A percentile compares a stretch with the other conserved stretches of the same genome.
phyloP scores from a whole-genome alignment of 2,888 invertebrate genomes.

The Rotaria sp. region DNA sequence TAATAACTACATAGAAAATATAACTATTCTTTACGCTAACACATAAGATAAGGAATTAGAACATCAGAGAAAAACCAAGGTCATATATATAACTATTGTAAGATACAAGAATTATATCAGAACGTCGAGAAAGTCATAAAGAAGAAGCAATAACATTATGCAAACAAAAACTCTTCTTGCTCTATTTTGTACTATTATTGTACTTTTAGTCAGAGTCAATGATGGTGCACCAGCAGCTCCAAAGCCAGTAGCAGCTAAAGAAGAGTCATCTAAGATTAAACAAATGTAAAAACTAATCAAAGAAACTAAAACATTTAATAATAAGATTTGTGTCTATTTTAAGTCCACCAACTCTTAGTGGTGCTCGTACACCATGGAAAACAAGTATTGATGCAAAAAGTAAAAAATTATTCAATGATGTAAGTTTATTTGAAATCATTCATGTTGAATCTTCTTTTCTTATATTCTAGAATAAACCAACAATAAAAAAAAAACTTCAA shows the following conservation, averaged over 20 bases:
- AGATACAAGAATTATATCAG: neutral
- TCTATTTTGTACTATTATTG: neutral
- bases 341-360: neutral
- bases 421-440: no score
- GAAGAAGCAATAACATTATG: neutral
- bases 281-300: neutral
- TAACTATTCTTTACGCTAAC: no score
- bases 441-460: no score
- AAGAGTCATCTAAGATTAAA: neutral
- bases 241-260: neutral
- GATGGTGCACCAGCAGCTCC: neutral
- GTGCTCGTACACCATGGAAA: neutral
- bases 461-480: no score
- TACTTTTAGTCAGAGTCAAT: neutral
- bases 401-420: neutral
- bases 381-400: neutral
- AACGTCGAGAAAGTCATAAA: neutral
- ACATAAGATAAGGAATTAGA: no score
- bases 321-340: neutral
- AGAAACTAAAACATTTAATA: neutral
- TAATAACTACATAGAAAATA: no score
- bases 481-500: no score
- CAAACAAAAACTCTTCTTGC: neutral
- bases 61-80: neutral
- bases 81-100: neutral